Evolutionary conservation across 2,797 vertebrate species (phyloP), one percentile per base, ranked within the genome.

Genomic region (Trematomus bernacchii): DNA sequence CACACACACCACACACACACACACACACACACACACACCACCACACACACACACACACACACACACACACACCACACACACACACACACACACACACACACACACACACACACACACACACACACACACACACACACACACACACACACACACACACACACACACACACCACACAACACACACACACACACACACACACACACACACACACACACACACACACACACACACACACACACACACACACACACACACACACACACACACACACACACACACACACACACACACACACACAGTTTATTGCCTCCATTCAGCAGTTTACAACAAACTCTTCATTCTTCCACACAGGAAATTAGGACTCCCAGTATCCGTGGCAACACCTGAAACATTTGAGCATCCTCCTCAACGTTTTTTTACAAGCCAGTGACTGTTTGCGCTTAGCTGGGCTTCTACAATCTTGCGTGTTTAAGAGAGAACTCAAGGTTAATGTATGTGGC

Each of bases 281-380:
- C 43, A 47, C 27, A 43, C 7, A 66, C 62, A 72, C 27, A 23
- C 64, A 43, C 60, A 18, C 40, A 50, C 30, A 33, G 4, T 33
- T 33, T 33, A 33, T 33, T 33, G 5, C 33, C 33, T 33, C 33
- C 33, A 33, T 33, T 33, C 52, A 81, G 83, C n/a, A 63, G 68
- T 95, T 96, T 94, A 94, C 92, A 91, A 93, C 91, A 93, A 92
- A 91, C 91, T 90, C 82, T 84, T 91, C 91, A 90, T 93, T 94
- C 94, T 94, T 91, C 87, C 91, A 69, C 84, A 91, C 93, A 85
- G 90, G 92, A 92, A 90, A 37, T 8, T 6, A 37, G 33, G 33
- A 37, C 33, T 37, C 80, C 13, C 82, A 47, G 90, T 92, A 88
- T 93, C 94, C 91, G 89, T 74, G 90, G 92, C 84, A 87, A 93